Conservation (phyloP, 2,888 invertebrate species). For the Cosmia trapezina region DNA sequence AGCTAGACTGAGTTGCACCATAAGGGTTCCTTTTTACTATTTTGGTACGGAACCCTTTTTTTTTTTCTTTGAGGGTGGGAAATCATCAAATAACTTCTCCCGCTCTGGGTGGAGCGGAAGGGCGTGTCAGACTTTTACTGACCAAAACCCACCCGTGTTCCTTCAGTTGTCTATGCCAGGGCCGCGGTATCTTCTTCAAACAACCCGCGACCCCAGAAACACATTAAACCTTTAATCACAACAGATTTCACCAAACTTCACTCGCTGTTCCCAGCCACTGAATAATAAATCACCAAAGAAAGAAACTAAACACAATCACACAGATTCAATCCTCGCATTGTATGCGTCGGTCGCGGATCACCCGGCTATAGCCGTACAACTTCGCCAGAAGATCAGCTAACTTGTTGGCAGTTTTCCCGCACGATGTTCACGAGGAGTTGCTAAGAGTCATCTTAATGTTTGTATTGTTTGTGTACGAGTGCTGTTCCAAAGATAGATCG, state of each 20-base stretch:
- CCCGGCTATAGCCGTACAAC: conserved; percentile 14
- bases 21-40: too few relatives aligned
- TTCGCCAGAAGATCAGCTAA: conserved; percentile 27
- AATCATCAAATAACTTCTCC: too few relatives aligned
- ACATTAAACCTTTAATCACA: background rate
- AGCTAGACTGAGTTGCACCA: too few relatives aligned
- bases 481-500: background rate
- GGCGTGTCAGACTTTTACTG: too few relatives aligned
- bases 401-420: conserved; percentile 26
- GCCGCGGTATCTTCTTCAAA: too few relatives aligned
- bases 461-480: conserved; percentile 6
- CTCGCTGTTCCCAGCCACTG: background rate
- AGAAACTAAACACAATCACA: conserved; percentile 16
- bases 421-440: background rate
- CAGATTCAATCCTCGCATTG: conserved; percentile 18
- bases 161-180: too few relatives aligned
- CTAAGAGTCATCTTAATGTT: conserved; percentile 15
- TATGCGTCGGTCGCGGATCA: conserved; percentile 5
- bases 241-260: background rate
- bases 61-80: too few relatives aligned
- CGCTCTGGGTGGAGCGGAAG: too few relatives aligned
- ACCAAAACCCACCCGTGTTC: too few relatives aligned
- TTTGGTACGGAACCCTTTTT: too few relatives aligned
- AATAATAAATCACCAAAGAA: conserved; percentile 6
- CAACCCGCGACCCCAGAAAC: too few relatives aligned